These are phyloP conservation scores for Tringa solitaria DNA, from an alignment of 2,113 vertebrate genomes.

Conservation along the genomic window DNA sequence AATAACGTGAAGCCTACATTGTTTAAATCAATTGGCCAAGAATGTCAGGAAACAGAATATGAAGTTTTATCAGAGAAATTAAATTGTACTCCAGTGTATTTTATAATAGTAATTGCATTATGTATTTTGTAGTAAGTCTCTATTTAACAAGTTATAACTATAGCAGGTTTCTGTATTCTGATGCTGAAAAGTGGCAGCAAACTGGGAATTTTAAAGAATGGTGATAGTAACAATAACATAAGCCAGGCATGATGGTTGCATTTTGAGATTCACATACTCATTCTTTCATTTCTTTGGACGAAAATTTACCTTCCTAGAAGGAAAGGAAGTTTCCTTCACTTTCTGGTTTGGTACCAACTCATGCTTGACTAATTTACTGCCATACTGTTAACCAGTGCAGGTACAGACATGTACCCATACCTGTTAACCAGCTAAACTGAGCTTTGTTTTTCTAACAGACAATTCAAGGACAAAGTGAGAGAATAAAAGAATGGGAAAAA, in stretches of 20 bases:
- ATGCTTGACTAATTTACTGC: not conserved
- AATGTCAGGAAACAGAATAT: not conserved
- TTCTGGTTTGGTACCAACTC: not conserved
- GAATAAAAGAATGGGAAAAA: not conserved
- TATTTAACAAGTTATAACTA: not conserved
- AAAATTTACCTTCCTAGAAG: not conserved
- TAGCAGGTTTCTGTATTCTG: not conserved
- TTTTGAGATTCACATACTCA: not conserved
- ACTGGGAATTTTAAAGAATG: not conserved
- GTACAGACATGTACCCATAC: not conserved
- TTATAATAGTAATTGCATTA: not conserved
- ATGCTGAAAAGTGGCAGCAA: not conserved
- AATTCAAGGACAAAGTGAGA: not conserved
- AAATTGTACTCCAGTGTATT: not conserved
- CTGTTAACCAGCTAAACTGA: not conserved
- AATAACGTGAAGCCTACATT: not conserved
- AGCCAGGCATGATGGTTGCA: not conserved
- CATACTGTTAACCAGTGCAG: not conserved
- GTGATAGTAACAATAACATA: not conserved
- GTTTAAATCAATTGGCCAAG: not conserved
- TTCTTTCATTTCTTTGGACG: not conserved
- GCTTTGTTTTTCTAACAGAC: not conserved
- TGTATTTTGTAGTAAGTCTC: not conserved
- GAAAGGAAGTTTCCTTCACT: not conserved
- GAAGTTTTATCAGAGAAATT: not conserved